Evolutionary conservation across 2,113 vertebrate genomes (phyloP).

Genomic region (Eudorcas thomsonii): DNA sequence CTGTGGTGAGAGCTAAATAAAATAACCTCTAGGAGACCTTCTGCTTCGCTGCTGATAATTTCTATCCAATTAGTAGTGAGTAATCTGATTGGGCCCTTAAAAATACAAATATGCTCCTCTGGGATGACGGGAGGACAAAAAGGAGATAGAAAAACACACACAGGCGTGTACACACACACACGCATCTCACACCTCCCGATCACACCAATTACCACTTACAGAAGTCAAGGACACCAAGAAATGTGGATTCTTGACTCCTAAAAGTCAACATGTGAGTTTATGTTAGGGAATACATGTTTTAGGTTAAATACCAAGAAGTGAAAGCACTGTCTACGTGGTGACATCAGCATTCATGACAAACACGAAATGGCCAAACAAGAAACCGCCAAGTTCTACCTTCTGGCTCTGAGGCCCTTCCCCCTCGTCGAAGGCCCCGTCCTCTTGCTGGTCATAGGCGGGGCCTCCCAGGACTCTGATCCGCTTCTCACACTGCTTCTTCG

Average conservation of each 20-base stretch:
- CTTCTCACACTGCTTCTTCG: slow-evolving; percentile 99
- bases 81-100: background rate
- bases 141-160: background rate
- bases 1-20: background rate
- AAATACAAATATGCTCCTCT: background rate
- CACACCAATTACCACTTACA: background rate
- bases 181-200: rapidly evolving
- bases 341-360: background rate
- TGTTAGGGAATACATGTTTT: background rate
- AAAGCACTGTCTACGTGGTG: background rate
- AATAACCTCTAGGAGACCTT: background rate
- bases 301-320: background rate
- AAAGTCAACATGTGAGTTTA: background rate
- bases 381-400: slow-evolving; percentile 82
- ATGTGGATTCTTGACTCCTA: background rate
- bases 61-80: background rate
- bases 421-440: slow-evolving; percentile 88
- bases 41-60: background rate
- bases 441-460: slow-evolving; percentile 91
- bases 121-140: background rate
- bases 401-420: slow-evolving; percentile 90
- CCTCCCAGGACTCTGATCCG: slow-evolving; percentile 93
- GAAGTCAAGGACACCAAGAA: background rate
- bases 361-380: background rate
- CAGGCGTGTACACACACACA: background rate